Base-by-base conservation (phyloP, 1,140 invertebrate genomes). In the Ruditapes philippinarum region DNA sequence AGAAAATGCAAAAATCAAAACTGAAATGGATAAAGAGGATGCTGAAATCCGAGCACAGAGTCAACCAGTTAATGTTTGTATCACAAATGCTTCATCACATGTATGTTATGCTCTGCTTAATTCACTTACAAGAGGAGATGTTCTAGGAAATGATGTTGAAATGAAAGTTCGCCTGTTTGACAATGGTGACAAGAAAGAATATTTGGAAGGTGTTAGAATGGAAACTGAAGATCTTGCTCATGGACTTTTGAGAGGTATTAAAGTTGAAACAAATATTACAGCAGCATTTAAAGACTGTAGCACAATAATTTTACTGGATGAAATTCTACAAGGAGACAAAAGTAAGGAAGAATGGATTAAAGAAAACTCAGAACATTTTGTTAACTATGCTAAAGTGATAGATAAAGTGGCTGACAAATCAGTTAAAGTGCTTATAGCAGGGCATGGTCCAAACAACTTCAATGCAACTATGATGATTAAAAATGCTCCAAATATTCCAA, bases 371-470 rank as follows among this genome's bases (percentile, higher is more conserved):
- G 89, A 93, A 14, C 80, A 90, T 38, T 95, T 95, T 91, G 80
- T 73, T 25, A 86, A 89, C 42, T 95, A 95, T 92, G 94, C 92
- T 12, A 91, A 92, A 51, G 79, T 92, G 12, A 95, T 96, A 22
- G 92, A 95, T 78, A 78, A 93, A 12, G 91, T 92, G 12, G 93
- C 94, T 5, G 88, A 89, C 45, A 93, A 90, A 65, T 92, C 93
- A 73, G 93, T 93, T 19, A 92, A 93, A 74, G 93, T 96, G 14
- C 68, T 96, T 36, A 28, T 96, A 11, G 91, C 91, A 49, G 94
- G 95, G 14, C 70, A 73, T 81, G 95, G 95, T 19, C 95, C 95
- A 5, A 57, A 95, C 31, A 95, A 95, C 89, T 94, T 95, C 79
- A 94, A 93, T 87, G 89, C 92, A 11, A 93, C 89, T 74, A 94